Conservation (phyloP, 2,888 invertebrate genomes). For the Lasioglossum pauxillum region DNA sequence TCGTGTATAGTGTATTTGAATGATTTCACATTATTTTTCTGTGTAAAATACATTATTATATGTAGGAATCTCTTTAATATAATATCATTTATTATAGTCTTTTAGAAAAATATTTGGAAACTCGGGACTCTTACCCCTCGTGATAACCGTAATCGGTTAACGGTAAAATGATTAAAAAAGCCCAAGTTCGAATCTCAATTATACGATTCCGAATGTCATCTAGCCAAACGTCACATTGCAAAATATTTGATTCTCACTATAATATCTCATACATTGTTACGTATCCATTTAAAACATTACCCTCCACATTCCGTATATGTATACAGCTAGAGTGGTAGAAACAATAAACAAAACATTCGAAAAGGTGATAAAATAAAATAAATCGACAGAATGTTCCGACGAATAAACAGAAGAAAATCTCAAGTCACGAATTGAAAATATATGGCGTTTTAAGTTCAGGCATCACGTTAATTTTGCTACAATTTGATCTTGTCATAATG, state of each 20-base stretch:
- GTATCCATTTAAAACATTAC: not conserved
- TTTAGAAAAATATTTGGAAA: not conserved
- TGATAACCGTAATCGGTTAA: constrained; percentile 82
- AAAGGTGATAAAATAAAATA: not conserved
- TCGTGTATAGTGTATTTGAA: too few species aligned
- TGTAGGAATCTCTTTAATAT: not conserved
- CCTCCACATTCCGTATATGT: not conserved
- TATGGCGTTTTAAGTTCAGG: not conserved
- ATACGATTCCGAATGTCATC: constrained; percentile 31
- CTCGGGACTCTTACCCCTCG: constrained; percentile 6
- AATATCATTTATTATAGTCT: not conserved
- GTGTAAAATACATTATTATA: not conserved
- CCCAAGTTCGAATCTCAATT: constrained; percentile 84
- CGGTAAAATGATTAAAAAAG: constrained; percentile 84
- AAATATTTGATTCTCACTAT: constrained; percentile 52
- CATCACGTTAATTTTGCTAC: not conserved
- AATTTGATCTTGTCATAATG: not conserved
- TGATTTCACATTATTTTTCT: too few species aligned
- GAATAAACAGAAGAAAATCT: not conserved
- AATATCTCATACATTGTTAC: constrained; percentile 5
- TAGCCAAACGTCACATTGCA: not conserved
- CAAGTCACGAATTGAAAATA: not conserved
- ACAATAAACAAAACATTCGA: not conserved
- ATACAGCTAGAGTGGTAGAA: not conserved
- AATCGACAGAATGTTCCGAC: not conserved